Percentiles rank a stretch among this genome's conserved stretches.
Evolutionary conservation across 2,888 invertebrate species (phyloP).

Genomic region (Erannis defoliaria): DNA sequence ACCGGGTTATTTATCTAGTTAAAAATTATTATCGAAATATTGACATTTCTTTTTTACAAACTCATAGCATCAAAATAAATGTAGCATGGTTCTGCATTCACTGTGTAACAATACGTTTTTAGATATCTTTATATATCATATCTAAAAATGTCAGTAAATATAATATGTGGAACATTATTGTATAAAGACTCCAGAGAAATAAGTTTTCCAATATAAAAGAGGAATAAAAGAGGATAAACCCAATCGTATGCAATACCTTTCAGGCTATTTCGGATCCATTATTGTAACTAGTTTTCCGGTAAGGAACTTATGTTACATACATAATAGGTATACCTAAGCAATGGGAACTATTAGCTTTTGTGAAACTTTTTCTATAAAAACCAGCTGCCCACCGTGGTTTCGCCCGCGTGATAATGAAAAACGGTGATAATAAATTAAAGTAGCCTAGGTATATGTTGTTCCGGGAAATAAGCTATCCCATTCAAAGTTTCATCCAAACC

Average conservation of each 20-base stretch:
- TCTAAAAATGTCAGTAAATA: neutral
- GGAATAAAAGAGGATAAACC: constrained; percentile 9
- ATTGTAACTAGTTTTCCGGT: constrained; percentile 19
- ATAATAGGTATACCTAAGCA: neutral
- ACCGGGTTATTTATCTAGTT: no score
- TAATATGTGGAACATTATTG: neutral
- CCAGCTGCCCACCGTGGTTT: no score
- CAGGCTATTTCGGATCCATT: constrained; percentile 16
- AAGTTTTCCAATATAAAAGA: constrained; percentile 11
- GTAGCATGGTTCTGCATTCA: no score
- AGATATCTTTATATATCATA: neutral
- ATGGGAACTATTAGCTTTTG: neutral
- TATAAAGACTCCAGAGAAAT: neutral
- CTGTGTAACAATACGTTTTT: neutral
- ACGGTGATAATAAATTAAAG: no score
- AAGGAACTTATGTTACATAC: constrained; percentile 8
- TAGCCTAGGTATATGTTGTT: no score
- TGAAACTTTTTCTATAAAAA: no score
- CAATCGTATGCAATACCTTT: constrained; percentile 21
- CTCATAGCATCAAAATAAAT: no score
- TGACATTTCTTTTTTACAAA: no score
- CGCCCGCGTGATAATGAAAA: no score
- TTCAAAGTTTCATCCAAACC: no score
- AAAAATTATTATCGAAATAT: no score
- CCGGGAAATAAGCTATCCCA: no score